Percentiles rank a stretch among this genome's conserved stretches.
phyloP scores from a whole-genome alignment of 1,140 invertebrate genomes.

The Eulimnadia texana region DNA sequence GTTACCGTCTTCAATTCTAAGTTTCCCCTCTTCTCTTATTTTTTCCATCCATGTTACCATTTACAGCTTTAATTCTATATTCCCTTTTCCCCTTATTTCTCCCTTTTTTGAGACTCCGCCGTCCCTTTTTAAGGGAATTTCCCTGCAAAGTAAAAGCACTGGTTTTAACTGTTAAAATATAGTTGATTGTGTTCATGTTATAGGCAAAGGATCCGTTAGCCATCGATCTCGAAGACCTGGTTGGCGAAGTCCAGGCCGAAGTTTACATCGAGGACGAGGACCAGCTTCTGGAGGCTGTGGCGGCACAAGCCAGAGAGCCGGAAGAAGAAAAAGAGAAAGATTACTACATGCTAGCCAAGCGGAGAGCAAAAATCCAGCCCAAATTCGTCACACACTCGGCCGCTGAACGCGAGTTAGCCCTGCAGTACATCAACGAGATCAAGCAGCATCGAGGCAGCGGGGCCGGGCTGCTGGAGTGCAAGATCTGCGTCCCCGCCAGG shows the following conservation, averaged over 20 bases:
- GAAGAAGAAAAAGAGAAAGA: slow-evolving; percentile 9
- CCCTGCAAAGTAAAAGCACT: too few species aligned
- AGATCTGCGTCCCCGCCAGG: slow-evolving; percentile 44
- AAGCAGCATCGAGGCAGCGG: slow-evolving; percentile 19
- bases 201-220: not conserved
- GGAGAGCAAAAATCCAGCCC: slow-evolving; percentile 1
- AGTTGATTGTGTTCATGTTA: not conserved
- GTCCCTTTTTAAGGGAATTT: too few species aligned
- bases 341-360: not conserved
- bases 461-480: slow-evolving; percentile 37
- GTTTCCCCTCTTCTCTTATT: too few species aligned
- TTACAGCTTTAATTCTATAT: too few species aligned
- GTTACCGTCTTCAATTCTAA: too few species aligned
- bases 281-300: slow-evolving; percentile 1
- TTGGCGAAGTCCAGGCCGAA: not conserved
- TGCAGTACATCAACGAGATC: slow-evolving; percentile 29
- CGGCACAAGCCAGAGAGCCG: not conserved
- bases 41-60: too few species aligned
- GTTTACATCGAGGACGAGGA: slow-evolving; percentile 5
- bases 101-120: too few species aligned
- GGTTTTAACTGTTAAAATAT: not conserved
- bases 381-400: slow-evolving; percentile 9
- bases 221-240: not conserved
- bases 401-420: slow-evolving; percentile 22
- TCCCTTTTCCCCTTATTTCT: too few species aligned